Conservation (phyloP, 2,113 vertebrate species). For the Shinisaurus crocodilurus region DNA sequence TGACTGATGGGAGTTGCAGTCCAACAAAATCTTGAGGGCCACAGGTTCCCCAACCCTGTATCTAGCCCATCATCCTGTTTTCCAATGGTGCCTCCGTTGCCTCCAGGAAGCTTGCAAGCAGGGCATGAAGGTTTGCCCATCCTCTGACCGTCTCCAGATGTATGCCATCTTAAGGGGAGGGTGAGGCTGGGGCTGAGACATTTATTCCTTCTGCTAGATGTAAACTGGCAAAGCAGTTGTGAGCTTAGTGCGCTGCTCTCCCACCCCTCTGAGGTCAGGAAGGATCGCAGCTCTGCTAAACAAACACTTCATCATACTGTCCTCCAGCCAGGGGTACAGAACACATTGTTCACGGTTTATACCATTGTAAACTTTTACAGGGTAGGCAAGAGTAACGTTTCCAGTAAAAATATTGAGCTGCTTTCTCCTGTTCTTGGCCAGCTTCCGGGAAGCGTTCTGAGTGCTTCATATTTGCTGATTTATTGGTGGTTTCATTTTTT, state of each 20-base stretch:
- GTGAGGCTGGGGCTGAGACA: not conserved
- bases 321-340: conserved; percentile 26
- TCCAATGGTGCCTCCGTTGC: too few species aligned
- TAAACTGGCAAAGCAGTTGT: conserved; percentile 37
- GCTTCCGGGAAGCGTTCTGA: conserved; percentile 27
- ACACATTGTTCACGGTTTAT: conserved; percentile 5
- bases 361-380: conserved; percentile 35
- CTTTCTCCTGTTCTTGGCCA: conserved; percentile 52
- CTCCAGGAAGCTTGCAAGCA: not conserved
- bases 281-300: conserved; percentile 1
- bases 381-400: conserved; percentile 46
- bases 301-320: conserved; percentile 34
- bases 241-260: conserved; percentile 13
- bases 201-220: conserved; percentile 20
- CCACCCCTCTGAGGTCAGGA: not conserved
- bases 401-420: conserved; percentile 55
- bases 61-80: too few species aligned
- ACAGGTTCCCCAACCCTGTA: not conserved
- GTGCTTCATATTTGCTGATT: conserved; percentile 21
- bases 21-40: not conserved
- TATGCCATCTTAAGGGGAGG: too few species aligned
- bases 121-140: not conserved
- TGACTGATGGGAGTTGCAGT: not conserved
- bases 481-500: conserved; percentile 4
- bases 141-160: not conserved